Evolutionary conservation across 2,797 vertebrate species (phyloP).

Genomic region (Tolypeutes matacus): DNA sequence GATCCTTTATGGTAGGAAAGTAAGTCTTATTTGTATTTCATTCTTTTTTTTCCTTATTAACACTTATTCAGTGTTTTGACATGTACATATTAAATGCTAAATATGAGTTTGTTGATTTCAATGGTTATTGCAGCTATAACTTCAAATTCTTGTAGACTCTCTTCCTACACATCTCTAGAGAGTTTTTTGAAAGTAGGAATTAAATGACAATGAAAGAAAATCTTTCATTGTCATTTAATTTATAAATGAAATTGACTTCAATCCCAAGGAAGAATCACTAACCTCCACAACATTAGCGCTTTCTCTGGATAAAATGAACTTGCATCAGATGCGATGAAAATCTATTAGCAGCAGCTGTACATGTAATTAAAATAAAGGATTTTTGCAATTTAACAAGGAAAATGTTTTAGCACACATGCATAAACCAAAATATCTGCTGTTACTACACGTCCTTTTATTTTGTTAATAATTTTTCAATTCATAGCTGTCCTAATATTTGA

Average conservation of each 20-base stretch:
- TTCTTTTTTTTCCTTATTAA: not conserved
- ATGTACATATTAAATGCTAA: not conserved
- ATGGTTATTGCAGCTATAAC: not conserved
- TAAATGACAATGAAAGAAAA: constrained; percentile 29
- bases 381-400: constrained; percentile 36
- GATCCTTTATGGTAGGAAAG: not conserved
- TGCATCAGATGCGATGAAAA: constrained; percentile 23
- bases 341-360: constrained; percentile 12
- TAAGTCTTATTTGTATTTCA: not conserved
- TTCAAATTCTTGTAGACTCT: constrained; percentile 32
- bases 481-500: constrained; percentile 65
- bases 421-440: constrained; percentile 38
- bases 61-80: constrained; percentile 24
- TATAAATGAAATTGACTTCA: constrained; percentile 59
- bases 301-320: constrained; percentile 52
- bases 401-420: not conserved
- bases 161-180: not conserved
- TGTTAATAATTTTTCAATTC: constrained; percentile 66
- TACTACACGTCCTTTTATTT: constrained; percentile 48
- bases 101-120: not conserved
- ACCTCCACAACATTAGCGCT: not conserved
- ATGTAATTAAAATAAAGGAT: not conserved
- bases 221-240: no score
- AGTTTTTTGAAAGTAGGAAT: not conserved
- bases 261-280: constrained; percentile 42